Percentiles rank a stretch among this genome's conserved stretches.
These are phyloP conservation scores for Brenthis hecate DNA, from an alignment of 2,888 invertebrate genomes.

Conservation along the genomic window DNA sequence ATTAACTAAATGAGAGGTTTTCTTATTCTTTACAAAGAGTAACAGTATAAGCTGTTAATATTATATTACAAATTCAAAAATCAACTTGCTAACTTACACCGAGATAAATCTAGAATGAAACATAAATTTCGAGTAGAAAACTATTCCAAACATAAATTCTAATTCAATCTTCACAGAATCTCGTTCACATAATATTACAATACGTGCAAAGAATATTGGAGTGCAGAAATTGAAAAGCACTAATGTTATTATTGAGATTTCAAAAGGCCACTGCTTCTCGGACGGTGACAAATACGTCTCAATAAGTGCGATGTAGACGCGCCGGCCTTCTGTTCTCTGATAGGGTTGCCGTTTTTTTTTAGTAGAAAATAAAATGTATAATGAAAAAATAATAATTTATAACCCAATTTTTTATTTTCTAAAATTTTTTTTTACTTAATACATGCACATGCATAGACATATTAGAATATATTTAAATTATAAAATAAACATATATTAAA, in stretches of 20 bases:
- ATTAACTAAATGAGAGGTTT: no score
- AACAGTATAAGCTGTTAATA: no score
- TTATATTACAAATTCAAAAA: no score
- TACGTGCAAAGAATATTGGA: slow-evolving; percentile 26
- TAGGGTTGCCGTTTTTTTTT: slow-evolving; percentile 49
- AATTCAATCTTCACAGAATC: slow-evolving; percentile 11
- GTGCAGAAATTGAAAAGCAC: slow-evolving; percentile 37
- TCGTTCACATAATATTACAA: slow-evolving; percentile 18
- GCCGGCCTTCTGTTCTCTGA: slow-evolving; percentile 49
- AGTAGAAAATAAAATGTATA: no score
- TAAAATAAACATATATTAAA: no score
- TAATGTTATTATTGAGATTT: slow-evolving; percentile 43
- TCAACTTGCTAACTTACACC: no score
- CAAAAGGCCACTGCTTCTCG: slow-evolving; percentile 42
- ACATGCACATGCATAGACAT: no score
- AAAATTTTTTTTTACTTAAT: no score
- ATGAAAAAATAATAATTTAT: no score
- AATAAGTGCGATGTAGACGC: slow-evolving; percentile 55
- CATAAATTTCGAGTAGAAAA: neutral
- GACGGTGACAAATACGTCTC: slow-evolving; percentile 57
- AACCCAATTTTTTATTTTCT: no score
- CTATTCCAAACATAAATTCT: slow-evolving; percentile 2
- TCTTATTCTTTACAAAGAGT: no score
- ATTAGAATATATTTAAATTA: no score
- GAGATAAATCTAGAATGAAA: neutral